Conservation (phyloP, 1,140 invertebrate species). For the Hydropsyche tenuis region DNA sequence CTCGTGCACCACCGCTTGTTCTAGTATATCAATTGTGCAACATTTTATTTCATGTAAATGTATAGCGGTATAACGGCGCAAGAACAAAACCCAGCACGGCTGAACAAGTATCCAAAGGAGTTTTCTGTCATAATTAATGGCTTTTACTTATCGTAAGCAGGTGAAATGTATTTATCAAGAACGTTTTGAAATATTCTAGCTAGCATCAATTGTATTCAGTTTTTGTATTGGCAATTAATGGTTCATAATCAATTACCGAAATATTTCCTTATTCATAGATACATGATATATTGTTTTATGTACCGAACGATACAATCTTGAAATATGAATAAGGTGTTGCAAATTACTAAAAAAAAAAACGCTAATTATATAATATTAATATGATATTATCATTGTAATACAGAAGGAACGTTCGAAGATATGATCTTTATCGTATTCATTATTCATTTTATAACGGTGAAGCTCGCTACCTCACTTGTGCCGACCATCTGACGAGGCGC, state of each 20-base stretch:
- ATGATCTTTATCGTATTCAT: conserved; percentile 10
- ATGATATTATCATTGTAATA: neutral
- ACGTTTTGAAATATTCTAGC: too few relatives aligned
- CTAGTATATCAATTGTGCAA: conserved; percentile 9
- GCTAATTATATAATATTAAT: too few relatives aligned
- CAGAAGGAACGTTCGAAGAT: conserved; percentile 4
- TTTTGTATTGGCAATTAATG: too few relatives aligned
- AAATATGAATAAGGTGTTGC: too few relatives aligned
- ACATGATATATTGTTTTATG: too few relatives aligned
- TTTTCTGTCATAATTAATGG: conserved; percentile 17
- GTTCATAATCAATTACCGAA: too few relatives aligned
- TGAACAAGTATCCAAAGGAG: too few relatives aligned
- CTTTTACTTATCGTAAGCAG: neutral
- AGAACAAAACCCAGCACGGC: conserved; percentile 14
- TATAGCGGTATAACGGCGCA: neutral
- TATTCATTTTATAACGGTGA: conserved; percentile 32
- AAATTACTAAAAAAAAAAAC: too few relatives aligned
- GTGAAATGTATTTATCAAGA: neutral
- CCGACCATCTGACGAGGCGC: neutral
- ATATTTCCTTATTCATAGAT: too few relatives aligned
- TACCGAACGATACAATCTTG: too few relatives aligned
- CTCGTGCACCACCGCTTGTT: too few relatives aligned
- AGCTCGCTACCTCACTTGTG: neutral
- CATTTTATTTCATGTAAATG: neutral
- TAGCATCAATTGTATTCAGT: too few relatives aligned